Conservation (phyloP, 1,140 invertebrate species). For the Drosophila aff. region DNA sequence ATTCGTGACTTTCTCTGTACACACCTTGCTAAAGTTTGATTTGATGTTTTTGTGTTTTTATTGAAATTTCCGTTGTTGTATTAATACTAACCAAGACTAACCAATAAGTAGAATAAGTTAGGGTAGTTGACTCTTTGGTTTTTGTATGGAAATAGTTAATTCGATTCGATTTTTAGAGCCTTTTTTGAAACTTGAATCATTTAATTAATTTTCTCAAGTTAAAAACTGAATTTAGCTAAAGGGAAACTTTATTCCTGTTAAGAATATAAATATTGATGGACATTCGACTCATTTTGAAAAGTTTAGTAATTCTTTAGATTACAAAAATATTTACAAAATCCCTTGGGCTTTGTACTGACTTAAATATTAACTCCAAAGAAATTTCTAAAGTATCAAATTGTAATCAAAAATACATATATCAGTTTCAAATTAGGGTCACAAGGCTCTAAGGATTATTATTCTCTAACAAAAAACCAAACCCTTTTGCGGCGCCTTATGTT, state of each 20-base stretch:
- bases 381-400: too few species aligned
- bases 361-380: too few species aligned
- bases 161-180: too few species aligned
- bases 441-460: not conserved
- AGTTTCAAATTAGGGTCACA: not conserved
- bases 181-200: not conserved
- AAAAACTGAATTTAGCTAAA: too few species aligned
- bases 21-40: constrained; percentile 42
- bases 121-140: constrained; percentile 8
- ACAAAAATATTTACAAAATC: not conserved
- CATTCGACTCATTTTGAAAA: not conserved
- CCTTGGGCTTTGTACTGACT: not conserved
- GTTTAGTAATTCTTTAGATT: not conserved
- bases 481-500: constrained; percentile 21
- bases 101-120: constrained; percentile 21
- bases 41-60: constrained; percentile 38
- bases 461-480: not conserved
- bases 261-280: not conserved
- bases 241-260: too few species aligned
- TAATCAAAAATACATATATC: too few species aligned
- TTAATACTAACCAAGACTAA: constrained; percentile 49
- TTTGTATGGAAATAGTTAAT: not conserved
- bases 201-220: not conserved
- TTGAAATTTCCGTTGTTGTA: constrained; percentile 46
- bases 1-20: constrained; percentile 17